phyloP scores from a whole-genome alignment of 2,797 vertebrate species.

The Saxicola maurus region DNA sequence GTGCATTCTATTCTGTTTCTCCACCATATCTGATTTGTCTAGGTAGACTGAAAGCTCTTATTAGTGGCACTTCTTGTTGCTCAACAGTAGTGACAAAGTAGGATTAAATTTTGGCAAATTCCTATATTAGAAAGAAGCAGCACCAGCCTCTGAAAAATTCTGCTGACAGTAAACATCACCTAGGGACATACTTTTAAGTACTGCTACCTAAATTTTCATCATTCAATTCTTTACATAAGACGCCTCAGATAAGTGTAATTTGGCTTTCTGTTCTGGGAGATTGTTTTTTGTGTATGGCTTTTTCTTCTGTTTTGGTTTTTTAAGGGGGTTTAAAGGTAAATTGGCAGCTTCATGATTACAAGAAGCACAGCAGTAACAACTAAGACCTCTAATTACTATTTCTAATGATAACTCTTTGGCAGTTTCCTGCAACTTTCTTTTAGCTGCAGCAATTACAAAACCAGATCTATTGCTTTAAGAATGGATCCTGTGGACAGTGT shows the following conservation, averaged over 20 bases:
- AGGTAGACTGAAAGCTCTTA: not conserved
- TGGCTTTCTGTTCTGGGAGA: not conserved
- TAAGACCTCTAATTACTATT: not conserved
- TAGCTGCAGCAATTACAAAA: not conserved
- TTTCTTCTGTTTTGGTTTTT: not conserved
- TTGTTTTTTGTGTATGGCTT: rapidly evolving
- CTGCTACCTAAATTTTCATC: not conserved
- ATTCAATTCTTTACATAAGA: not conserved
- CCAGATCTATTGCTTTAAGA: not conserved
- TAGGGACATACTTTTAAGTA: not conserved
- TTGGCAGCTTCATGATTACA: not conserved
- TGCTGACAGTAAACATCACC: not conserved
- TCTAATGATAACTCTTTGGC: not conserved
- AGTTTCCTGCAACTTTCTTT: not conserved
- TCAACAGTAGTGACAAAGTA: not conserved
- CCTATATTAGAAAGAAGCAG: not conserved
- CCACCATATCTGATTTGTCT: not conserved
- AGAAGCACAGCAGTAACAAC: not conserved
- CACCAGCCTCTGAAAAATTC: not conserved
- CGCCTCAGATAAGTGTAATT: not conserved
- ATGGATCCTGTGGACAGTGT: not conserved
- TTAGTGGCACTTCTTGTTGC: not conserved
- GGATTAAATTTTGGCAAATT: not conserved
- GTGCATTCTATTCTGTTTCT: not conserved
- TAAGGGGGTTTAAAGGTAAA: not conserved